Conservation (phyloP, 1,140 invertebrate genomes). For the Amphibalanus amphitrite region DNA sequence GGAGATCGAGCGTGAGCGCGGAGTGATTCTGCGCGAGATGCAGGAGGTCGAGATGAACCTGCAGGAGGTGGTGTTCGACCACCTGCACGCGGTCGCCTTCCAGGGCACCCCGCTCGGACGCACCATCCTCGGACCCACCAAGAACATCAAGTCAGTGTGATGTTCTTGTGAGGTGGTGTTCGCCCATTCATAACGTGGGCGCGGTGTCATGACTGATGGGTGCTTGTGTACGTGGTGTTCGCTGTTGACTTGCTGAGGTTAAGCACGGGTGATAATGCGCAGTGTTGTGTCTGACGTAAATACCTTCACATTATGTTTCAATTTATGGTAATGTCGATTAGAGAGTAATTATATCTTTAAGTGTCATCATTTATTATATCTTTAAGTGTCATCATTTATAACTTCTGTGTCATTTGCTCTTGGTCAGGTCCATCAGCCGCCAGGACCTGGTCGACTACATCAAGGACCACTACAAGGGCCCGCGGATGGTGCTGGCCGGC, state of each 20-base stretch:
- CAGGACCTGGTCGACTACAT: conserved; percentile 77
- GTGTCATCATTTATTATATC: neutral
- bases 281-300: conserved; percentile 7
- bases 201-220: too few relatives aligned
- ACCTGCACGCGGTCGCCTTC: conserved; percentile 88
- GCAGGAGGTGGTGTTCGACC: conserved; percentile 99
- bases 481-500: conserved; percentile 85
- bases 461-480: conserved; percentile 77
- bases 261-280: too few relatives aligned
- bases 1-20: conserved; percentile 92
- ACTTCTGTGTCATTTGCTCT: conserved; percentile 8
- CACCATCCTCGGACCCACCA: conserved; percentile 92
- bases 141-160: conserved; percentile 70
- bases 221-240: too few relatives aligned
- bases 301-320: too few relatives aligned
- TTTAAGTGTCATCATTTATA: neutral
- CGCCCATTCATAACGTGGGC: too few relatives aligned
- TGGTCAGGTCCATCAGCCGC: conserved; percentile 50
- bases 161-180: too few relatives aligned
- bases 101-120: conserved; percentile 78
- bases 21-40: conserved; percentile 97
- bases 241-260: neutral
- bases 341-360: neutral
- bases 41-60: conserved; percentile 97
- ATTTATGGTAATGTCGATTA: too few relatives aligned